Evolutionary conservation across 2,113 vertebrate species (phyloP).

Genomic region (Trinectes maculatus): DNA sequence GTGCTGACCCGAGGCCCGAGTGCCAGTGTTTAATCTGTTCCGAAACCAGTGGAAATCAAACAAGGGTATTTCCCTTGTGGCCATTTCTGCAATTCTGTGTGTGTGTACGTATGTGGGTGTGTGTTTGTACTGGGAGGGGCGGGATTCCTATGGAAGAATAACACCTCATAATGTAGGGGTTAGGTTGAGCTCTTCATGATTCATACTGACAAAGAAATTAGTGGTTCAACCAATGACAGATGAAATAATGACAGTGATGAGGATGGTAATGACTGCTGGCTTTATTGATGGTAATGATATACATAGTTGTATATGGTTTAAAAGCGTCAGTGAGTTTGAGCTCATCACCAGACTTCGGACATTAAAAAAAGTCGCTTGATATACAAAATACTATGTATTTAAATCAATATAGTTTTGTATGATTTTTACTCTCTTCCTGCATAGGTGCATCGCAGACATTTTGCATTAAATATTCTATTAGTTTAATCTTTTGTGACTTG

Average conservation of each 20-base stretch:
- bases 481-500: too few relatives aligned
- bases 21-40: slow-evolving; percentile 45
- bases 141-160: slow-evolving; percentile 42
- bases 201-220: slow-evolving; percentile 18
- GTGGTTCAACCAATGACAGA: slow-evolving; percentile 31
- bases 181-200: slow-evolving; percentile 15
- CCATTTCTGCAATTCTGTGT: neutral
- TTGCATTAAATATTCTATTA: too few relatives aligned
- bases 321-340: too few relatives aligned
- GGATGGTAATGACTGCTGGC: slow-evolving; percentile 12
- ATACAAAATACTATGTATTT: too few relatives aligned
- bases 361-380: too few relatives aligned
- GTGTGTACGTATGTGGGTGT: neutral
- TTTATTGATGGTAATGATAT: slow-evolving; percentile 3
- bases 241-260: slow-evolving; percentile 29
- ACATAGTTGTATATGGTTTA: too few relatives aligned
- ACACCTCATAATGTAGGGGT: slow-evolving; percentile 30
- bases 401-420: too few relatives aligned
- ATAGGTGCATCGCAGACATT: too few relatives aligned
- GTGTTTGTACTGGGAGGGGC: slow-evolving; percentile 6
- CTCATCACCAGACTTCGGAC: too few relatives aligned
- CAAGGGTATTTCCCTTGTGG: slow-evolving; percentile 28
- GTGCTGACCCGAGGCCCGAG: slow-evolving; percentile 39
- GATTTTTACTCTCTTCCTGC: too few relatives aligned
- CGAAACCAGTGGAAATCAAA: slow-evolving; percentile 52